Percentiles rank a stretch among this genome's conserved stretches.
Conservation (phyloP, 1,140 invertebrate species). For the Anastrepha ludens region DNA sequence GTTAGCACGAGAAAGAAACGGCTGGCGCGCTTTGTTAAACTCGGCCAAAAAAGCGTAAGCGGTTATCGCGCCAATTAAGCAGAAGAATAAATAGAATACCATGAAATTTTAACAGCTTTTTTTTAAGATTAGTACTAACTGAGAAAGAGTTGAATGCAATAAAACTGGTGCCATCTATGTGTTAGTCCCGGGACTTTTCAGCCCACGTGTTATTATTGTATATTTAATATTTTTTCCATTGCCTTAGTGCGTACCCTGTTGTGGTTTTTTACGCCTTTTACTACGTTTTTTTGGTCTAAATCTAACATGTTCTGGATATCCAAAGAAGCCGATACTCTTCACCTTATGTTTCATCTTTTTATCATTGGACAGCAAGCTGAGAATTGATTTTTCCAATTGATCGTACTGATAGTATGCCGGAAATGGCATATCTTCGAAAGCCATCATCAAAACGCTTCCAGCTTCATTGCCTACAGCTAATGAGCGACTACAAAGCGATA, state of each 20-base stretch:
- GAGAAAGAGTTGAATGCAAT: too few relatives aligned
- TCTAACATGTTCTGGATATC: conserved; percentile 62
- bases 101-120: too few relatives aligned
- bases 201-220: too few relatives aligned
- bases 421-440: conserved; percentile 81
- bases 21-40: too few relatives aligned
- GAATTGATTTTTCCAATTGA: conserved; percentile 78
- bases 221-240: not conserved
- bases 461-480: conserved; percentile 80
- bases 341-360: conserved; percentile 78
- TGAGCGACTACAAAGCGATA: conserved; percentile 80
- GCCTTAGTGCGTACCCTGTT: not conserved
- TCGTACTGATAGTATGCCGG: conserved; percentile 79
- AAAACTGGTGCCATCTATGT: too few relatives aligned
- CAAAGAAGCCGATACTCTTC: conserved; percentile 75
- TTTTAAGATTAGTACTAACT: too few relatives aligned
- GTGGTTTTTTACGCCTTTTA: not conserved
- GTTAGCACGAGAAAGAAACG: too few relatives aligned
- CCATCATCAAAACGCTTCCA: conserved; percentile 80
- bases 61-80: too few relatives aligned
- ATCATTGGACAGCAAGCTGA: conserved; percentile 78
- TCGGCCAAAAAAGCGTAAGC: too few relatives aligned
- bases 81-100: too few relatives aligned
- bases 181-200: too few relatives aligned
- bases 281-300: not conserved